phyloP scores from a whole-genome alignment of 2,113 vertebrate species.

The Pithys albifrons region DNA sequence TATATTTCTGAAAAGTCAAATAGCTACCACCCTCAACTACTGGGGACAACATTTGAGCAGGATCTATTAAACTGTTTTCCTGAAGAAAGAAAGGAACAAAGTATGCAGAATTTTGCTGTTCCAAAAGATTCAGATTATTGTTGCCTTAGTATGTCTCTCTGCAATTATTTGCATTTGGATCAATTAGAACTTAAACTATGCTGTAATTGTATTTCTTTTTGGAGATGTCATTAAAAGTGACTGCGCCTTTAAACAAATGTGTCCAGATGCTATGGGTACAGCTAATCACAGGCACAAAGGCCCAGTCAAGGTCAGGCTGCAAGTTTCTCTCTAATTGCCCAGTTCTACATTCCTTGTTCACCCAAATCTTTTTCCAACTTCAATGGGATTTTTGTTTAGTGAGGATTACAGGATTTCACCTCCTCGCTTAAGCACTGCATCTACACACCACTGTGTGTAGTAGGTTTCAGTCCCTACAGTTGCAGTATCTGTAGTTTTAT shows the following conservation, averaged over 20 bases:
- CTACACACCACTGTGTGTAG: not conserved
- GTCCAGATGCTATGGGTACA: conserved; percentile 32
- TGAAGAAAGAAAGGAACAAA: not conserved
- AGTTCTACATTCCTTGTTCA: conserved; percentile 56
- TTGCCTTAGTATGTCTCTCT: not conserved
- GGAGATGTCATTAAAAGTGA: not conserved
- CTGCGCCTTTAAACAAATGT: conserved; percentile 49
- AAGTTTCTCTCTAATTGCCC: conserved; percentile 60
- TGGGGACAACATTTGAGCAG: not conserved
- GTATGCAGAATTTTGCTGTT: not conserved
- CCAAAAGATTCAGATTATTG: not conserved
- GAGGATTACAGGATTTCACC: conserved; percentile 49
- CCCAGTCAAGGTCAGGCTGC: conserved; percentile 58
- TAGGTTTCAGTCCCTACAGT: not conserved
- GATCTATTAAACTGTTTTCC: not conserved
- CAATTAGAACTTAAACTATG: not conserved
- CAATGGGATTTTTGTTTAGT: conserved; percentile 63
- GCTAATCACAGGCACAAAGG: conserved; percentile 61
- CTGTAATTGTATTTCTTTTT: not conserved
- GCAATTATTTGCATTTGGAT: not conserved
- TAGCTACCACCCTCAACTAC: not conserved
- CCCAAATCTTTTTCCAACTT: conserved; percentile 40
- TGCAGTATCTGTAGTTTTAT: not conserved
- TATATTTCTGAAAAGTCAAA: not conserved
- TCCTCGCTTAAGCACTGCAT: not conserved